A percentile compares a stretch with the other conserved stretches of the same genome.
These are phyloP conservation scores for Urocolius indicus DNA, from an alignment of 2,113 vertebrate genomes.

Conservation along the genomic window DNA sequence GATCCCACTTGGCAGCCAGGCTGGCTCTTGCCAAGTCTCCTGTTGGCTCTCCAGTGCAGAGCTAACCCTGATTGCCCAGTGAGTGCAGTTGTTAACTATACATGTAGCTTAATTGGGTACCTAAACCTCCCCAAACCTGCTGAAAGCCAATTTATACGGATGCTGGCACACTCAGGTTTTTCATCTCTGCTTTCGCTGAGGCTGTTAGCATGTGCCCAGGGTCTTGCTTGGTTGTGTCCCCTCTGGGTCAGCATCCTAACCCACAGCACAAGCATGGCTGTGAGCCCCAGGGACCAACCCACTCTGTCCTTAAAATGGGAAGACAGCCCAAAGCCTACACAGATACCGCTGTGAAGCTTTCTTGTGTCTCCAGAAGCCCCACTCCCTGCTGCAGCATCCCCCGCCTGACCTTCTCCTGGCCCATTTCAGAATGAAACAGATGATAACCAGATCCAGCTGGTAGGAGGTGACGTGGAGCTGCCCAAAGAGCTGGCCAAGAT, in stretches of 20 bases:
- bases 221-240: background rate
- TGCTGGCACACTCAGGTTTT: background rate
- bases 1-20: background rate
- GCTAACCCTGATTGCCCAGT: background rate
- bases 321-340: background rate
- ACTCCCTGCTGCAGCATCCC: background rate
- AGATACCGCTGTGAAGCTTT: rapidly evolving
- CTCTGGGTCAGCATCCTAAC: background rate
- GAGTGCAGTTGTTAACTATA: background rate
- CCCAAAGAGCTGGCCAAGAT: constrained; percentile 97
- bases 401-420: background rate
- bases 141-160: background rate
- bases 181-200: background rate
- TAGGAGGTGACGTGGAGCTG: constrained; percentile 88
- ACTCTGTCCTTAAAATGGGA: rapidly evolving
- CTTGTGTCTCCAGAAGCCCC: rapidly evolving
- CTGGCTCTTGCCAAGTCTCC: background rate
- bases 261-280: rapidly evolving
- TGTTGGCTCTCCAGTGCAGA: background rate
- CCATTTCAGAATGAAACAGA: constrained; percentile 85
- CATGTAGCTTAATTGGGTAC: background rate
- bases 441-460: constrained; percentile 95
- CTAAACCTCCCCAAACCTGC: background rate
- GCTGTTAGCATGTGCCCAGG: rapidly evolving
- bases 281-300: background rate